These are phyloP conservation scores for Meloidogyne exigua DNA, from an alignment of 1,140 invertebrate species.

Conservation along the genomic window DNA sequence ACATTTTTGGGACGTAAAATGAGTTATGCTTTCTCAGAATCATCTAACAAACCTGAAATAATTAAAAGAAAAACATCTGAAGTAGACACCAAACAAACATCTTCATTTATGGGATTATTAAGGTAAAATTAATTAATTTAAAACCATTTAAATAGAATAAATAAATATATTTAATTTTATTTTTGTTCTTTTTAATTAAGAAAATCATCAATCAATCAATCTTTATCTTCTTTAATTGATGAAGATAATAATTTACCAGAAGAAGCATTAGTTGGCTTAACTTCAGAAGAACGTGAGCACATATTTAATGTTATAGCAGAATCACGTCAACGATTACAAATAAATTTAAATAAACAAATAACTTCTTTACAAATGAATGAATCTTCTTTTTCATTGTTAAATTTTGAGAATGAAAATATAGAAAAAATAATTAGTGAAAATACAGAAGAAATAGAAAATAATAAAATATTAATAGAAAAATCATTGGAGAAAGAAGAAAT, in stretches of 20 bases:
- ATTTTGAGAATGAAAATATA: neutral
- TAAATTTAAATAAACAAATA: constrained; percentile 4
- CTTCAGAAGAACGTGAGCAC: constrained; percentile 38
- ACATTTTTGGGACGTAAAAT: neutral
- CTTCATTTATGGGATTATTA: neutral
- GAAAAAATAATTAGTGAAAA: too few relatives aligned
- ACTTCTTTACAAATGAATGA: neutral
- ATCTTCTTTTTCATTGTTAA: too few relatives aligned
- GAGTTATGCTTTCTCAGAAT: neutral
- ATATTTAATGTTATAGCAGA: constrained; percentile 40
- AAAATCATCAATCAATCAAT: neutral
- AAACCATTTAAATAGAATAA: too few relatives aligned
- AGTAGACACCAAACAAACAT: neutral
- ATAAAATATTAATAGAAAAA: neutral
- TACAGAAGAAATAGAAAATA: neutral
- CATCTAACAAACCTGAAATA: neutral
- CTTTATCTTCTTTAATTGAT: neutral
- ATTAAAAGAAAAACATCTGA: neutral
- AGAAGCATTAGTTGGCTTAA: constrained; percentile 36
- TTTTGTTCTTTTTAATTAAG: neutral
- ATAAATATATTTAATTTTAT: too few relatives aligned
- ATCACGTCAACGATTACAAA: constrained; percentile 14
- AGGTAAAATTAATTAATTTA: neutral
- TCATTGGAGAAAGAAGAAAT: neutral
- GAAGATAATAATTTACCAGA: constrained; percentile 27